phyloP scores from a whole-genome alignment of 2,888 invertebrate genomes.

The Amphipyra berbera region DNA sequence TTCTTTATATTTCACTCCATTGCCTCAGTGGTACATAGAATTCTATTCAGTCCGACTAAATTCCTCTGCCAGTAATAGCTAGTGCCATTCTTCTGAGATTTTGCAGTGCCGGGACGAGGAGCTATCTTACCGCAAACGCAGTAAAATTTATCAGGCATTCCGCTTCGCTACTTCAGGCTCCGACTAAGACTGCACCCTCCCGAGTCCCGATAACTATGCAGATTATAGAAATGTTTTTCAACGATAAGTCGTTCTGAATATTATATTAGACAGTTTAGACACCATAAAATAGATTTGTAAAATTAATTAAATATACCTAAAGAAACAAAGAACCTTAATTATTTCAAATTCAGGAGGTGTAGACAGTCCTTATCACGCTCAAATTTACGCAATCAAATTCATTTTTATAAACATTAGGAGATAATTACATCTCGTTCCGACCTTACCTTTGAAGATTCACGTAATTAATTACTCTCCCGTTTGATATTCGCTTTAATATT shows the following conservation, averaged over 20 bases:
- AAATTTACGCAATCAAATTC: constrained; percentile 51
- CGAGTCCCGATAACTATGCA: constrained; percentile 29
- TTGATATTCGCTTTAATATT: constrained; percentile 64
- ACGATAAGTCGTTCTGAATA: constrained; percentile 2
- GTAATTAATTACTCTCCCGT: constrained; percentile 68
- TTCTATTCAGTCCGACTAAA: constrained; percentile 65
- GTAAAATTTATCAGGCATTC: constrained; percentile 71
- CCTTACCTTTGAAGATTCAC: constrained; percentile 71
- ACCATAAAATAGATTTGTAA: not conserved
- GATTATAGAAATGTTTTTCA: constrained; percentile 27
- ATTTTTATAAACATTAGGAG: constrained; percentile 63
- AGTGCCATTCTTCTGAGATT: constrained; percentile 69
- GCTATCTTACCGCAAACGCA: constrained; percentile 64
- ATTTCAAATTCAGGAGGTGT: not conserved
- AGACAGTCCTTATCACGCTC: constrained; percentile 9
- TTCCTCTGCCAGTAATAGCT: constrained; percentile 64
- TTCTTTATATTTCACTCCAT: constrained; percentile 37
- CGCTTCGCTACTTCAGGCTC: constrained; percentile 59
- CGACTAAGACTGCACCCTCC: constrained; percentile 42
- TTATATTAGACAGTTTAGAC: constrained; percentile 4
- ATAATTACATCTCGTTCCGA: constrained; percentile 62
- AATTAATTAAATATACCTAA: not conserved
- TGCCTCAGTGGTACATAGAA: constrained; percentile 58
- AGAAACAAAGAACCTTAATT: not conserved
- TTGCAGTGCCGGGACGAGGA: constrained; percentile 55